Base-by-base conservation (phyloP, 2,888 invertebrate species). In the Ophion slaviceki region DNA sequence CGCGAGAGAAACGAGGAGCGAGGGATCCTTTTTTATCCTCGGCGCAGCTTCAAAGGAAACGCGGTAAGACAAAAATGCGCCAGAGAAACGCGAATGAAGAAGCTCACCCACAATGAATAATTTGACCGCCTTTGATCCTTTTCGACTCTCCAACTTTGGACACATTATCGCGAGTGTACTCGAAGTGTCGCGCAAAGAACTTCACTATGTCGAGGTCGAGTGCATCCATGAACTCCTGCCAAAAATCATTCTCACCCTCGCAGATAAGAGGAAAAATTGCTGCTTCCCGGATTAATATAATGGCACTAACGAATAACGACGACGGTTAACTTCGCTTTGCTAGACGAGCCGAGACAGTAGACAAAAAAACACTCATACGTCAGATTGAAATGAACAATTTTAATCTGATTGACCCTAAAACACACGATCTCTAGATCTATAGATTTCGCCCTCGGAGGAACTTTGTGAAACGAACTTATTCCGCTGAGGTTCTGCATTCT, bases 31-130 rank as follows among this genome's bases (percentile, higher is more conserved):
- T 64, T 24, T 72, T 45, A 20, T 70, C n/a, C 11, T 78, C 77
- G 79, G 75, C 72, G 66, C 20, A 68, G 57, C 84, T 76, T 90
- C 89, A 90, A 90, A 90, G 88, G 79, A 67, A 87, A 85, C 72
- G 79, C 71, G 32, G 76, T 28, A 80, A 74, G 86, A 82, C 74
- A 82, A 82, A 80, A 83, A 85, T 57, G 75, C 40, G 71, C 80
- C 82, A 80, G 80, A 67, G 82, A 72, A 81, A 86, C 88, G 86
- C 87, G 87, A 90, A 89, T 88, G 85, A 87, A 85, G 86, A 76
- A 87, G 87, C 88, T 88, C 88, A 85, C 53, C 89, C 87, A 89
- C 87, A 78, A 87, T 86, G 89, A 90, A 88, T 90, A 88, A 90
- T 90, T 90, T 80, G 78, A 62, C 87, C 85, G 72, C 88, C 81